Base-by-base conservation (phyloP, 1,140 invertebrate species). In the Leptinotarsa undecemlineata region DNA sequence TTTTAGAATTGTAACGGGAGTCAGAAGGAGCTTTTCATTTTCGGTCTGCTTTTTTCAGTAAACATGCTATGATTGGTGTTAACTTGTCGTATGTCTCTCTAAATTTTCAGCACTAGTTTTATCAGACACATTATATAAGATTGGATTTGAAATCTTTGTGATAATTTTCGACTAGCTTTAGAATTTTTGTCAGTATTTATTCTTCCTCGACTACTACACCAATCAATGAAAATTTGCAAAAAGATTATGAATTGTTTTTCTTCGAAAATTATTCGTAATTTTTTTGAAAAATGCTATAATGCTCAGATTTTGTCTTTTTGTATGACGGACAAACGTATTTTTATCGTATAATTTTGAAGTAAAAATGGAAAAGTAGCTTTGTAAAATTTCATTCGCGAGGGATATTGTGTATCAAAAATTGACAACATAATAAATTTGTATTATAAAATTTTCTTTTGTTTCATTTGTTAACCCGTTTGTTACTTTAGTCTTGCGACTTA, bases 361-460 rank as follows among this genome's bases (percentile, higher is more conserved):
- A 75, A 70, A 75, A 82, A 77, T 79, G 69, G 76, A 78, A 77
- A 73, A 79, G 80, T 83, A 84, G 83, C 82, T 83, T 83, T 84
- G 81, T 84, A 82, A 83, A 84, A 78, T 81, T 80, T 81, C 82
- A 83, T 83, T 83, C 81, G 83, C 83, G 79, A 84, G 79, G 81
- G 80, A 84, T 82, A 82, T 84, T 83, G 81, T 84, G 84, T 85
- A 82, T 85, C 80, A 79, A 80, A 79, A 80, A 57, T 48, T 77
- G 80, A 81, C 82, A 84, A 82, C 83, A 79, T 83, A 84, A 85
- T 85, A 85, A 85, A 85, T 85, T 85, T 85, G 84, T 85, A 85
- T 83, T 84, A 85, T 84, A 84, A 81, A 82, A 57, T 57, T 57
- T 17, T 15, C 17, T 19, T 15, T 57, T 19, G 51, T 57, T 57